A percentile compares a stretch with the other conserved stretches of the same genome.
phyloP scores from a whole-genome alignment of 1,140 invertebrate genomes.

The Tigriopus japonicus region DNA sequence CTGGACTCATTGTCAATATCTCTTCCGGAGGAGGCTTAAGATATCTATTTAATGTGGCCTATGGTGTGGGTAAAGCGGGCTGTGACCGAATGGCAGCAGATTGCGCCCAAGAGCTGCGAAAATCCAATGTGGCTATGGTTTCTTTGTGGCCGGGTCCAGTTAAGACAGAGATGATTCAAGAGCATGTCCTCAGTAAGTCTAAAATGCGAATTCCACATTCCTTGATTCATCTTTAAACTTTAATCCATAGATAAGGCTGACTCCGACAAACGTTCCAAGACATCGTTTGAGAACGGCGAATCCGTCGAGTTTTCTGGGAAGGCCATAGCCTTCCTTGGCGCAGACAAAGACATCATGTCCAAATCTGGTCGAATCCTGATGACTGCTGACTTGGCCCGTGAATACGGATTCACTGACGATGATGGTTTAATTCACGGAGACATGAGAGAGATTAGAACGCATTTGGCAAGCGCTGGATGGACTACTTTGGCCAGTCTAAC shows the following conservation, averaged over 20 bases:
- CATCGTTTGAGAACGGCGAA: neutral
- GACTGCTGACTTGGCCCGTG: neutral
- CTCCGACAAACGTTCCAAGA: neutral
- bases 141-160: slow-evolving; percentile 14
- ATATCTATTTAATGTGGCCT: slow-evolving; percentile 5
- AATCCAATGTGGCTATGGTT: slow-evolving; percentile 10
- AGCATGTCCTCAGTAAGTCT: neutral
- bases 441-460: neutral
- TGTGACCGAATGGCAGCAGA: slow-evolving; percentile 13
- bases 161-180: neutral
- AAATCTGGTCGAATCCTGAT: neutral
- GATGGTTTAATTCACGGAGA: slow-evolving; percentile 3
- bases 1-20: slow-evolving; percentile 10
- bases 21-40: slow-evolving; percentile 4
- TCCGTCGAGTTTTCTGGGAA: slow-evolving; percentile 8
- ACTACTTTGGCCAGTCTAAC: neutral
- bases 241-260: neutral
- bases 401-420: slow-evolving; percentile 6
- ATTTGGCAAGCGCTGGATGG: neutral
- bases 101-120: slow-evolving; percentile 11
- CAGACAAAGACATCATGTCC: neutral
- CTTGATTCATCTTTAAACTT: neutral
- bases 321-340: neutral
- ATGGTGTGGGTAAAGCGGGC: slow-evolving; percentile 5
- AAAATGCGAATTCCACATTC: neutral